phyloP scores from a whole-genome alignment of 1,140 invertebrate species.

The Pseudoatta argentina region DNA sequence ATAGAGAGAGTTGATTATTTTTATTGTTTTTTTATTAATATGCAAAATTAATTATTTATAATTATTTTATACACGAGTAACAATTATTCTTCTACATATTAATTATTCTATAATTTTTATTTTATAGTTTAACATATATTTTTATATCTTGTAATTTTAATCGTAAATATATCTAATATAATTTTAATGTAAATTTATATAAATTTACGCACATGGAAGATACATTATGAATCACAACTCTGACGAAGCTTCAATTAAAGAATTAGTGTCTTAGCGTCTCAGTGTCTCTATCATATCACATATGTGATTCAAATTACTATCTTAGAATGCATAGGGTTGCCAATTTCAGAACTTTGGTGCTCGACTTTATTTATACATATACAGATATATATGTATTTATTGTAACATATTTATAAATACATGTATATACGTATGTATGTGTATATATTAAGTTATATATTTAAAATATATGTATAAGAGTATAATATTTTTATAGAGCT shows the following conservation, averaged over 20 bases:
- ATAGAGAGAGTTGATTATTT: not conserved
- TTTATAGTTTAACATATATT: too few species aligned
- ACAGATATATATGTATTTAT: too few species aligned
- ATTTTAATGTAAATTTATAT: too few species aligned
- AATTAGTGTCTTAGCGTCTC: too few species aligned
- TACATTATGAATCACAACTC: not conserved
- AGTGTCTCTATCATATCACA: too few species aligned
- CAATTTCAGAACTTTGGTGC: not conserved
- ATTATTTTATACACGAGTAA: not conserved
- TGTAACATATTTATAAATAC: too few species aligned
- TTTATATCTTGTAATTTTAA: not conserved
- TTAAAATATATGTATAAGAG: too few species aligned
- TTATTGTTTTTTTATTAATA: not conserved
- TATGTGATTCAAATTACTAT: too few species aligned
- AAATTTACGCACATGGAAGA: not conserved
- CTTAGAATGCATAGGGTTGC: not conserved
- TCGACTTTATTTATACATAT: not conserved
- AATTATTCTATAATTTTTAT: not conserved
- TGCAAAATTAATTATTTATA: not conserved
- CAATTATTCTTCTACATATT: not conserved
- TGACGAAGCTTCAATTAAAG: conserved; percentile 1
- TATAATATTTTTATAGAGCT: not conserved
- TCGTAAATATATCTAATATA: too few species aligned
- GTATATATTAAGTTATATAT: too few species aligned
- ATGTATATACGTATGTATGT: too few species aligned